Conservation (phyloP, 2,888 invertebrate genomes). For the Lamellibrachia satsuma region DNA sequence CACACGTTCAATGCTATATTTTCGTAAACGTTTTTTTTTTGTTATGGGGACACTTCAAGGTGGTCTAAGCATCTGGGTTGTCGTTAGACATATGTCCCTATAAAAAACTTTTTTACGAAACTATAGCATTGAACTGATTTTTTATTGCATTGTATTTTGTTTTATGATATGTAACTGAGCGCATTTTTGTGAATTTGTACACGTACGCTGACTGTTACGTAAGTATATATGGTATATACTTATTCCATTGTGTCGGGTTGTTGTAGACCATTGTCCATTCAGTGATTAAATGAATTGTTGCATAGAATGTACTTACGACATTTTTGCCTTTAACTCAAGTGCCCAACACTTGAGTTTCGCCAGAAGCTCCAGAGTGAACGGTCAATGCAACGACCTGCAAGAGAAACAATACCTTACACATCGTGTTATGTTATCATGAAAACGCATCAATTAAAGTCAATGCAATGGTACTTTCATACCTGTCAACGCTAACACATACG, state of each 20-base stretch:
- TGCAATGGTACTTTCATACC: no score
- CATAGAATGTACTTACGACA: slow-evolving; percentile 24
- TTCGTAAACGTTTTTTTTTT: no score
- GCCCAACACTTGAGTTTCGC: slow-evolving; percentile 30
- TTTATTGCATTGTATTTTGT: neutral
- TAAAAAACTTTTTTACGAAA: no score
- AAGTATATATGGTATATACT: neutral
- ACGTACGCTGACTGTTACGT: neutral
- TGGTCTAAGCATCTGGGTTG: no score
- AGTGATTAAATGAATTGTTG: neutral
- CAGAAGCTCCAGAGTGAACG: slow-evolving; percentile 26
- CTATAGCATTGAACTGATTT: neutral
- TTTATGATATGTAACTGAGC: neutral
- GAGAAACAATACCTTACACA: neutral
- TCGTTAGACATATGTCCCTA: no score
- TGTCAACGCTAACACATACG: no score
- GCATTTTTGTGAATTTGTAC: neutral
- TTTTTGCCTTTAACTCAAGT: slow-evolving; percentile 28
- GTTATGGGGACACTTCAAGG: no score
- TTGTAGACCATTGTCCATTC: no score
- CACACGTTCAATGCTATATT: neutral
- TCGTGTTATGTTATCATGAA: no score
- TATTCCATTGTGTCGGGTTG: no score
- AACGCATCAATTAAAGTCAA: no score
- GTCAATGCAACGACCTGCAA: slow-evolving; percentile 12